Base-by-base conservation (phyloP, 2,888 invertebrate genomes). In the Torymus auratus region DNA sequence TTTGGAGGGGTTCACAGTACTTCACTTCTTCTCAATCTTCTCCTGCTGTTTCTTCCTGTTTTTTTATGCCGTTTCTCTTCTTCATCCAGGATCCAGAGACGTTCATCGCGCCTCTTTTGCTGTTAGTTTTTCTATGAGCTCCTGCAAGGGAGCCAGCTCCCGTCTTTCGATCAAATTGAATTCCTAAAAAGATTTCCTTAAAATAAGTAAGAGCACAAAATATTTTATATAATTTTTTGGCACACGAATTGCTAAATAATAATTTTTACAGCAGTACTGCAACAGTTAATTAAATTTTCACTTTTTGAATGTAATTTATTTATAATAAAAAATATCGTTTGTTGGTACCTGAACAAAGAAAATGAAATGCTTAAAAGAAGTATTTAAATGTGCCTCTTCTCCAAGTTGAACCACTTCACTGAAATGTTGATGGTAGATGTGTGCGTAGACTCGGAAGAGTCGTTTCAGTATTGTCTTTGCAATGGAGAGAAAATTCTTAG, bases 391-490 rank as follows among this genome's bases (percentile, higher is more conserved):
- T 75, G 99, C 99, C 91, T 99, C 99, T 92, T 99, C 99, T 74
- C 98, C 98, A 80, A 99, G 94, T 91, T 98, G 97, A 78, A 99
- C 98, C 83, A 99, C 98, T 93, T 99, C 97, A 78, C 96, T 95
- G 92, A 99, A 99, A 93, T 99, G 99, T 91, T 99, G 98, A 92
- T 99, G 99, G 92, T 99, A 99, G 90, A 99, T 98, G 92, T 99
- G 99, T 73, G 99, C 99, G 92, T 99, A 99, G 82, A 99, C 99
- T 89, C 99, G 95, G 92, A 99, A 99, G 90, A 99, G 93, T 83
- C 99, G 94, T 92, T 99, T 99, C 88, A 99, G 92, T 91, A 99
- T 99, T 85, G 98, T 99, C 93, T 99, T 99, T 81, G 99, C 99
- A 92, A 98, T 98, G 83, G 96, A 94, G 85, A 97, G 94, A 92